Evolutionary conservation across 2,797 vertebrate genomes (phyloP), one percentile per base, ranked within the genome.

Genomic region (Girardinus metallicus): DNA sequence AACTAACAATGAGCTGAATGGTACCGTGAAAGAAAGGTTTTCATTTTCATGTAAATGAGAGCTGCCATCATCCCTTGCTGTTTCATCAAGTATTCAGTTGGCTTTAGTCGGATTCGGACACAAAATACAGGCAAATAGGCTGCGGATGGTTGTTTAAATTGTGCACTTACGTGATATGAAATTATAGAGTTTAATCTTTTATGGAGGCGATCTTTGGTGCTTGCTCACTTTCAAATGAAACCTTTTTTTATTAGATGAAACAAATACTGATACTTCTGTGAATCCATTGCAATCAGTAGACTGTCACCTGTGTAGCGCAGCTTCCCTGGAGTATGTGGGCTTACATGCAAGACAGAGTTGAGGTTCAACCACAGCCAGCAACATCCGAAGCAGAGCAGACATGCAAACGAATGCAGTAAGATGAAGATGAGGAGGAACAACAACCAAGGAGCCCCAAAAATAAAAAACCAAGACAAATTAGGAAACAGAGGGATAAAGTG

Each of bases 351-450:
- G 80, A 87, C 78, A 79, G 36, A 83, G 60, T 72, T 68, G 77
- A 91, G 66, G 78, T 84, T 87, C 86, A 92, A 91, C 91, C 88
- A 92, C 83, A 93, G 91, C 88, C 93, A 93, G 93, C 88, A 76
- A 93, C 91, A 94, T 76, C 88, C 85, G 74, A 91, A 90, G 94
- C 90, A 77, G 86, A 95, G 88, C 91, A 94, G 85, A 94, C 94
- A 95, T 96, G 96, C 94, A 96, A 92, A 92, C 86, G 81, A 89
- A 87, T 88, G 91, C 86, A 93, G 92, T 81, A 95, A 92, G 74
- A 60, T 41, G 75, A 83, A 86, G 88, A 62, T 47, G 55, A 64
- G 23, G 21, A 79, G 57, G 85, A 89, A 79, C 87, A 78, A 91
- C 79, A 87, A 74, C 0, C 57, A 77, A 79, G 77, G 55, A 84